Percentiles rank a stretch among this genome's conserved stretches.
Evolutionary conservation across 1,140 invertebrate genomes (phyloP).

Genomic region (Cotesia glomerata): DNA sequence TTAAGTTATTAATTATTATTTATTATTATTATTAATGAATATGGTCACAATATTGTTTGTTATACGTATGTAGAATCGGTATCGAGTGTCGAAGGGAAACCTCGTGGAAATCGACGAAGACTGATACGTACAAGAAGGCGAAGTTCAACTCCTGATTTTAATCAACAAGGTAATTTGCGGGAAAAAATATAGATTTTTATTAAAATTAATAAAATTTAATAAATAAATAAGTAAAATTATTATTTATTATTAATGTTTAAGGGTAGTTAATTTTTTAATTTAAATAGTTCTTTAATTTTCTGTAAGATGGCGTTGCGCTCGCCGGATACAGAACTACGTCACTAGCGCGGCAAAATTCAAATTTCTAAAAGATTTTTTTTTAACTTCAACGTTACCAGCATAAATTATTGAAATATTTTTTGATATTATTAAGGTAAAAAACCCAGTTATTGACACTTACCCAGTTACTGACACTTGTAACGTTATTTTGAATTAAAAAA

Average conservation of each 20-base stretch:
- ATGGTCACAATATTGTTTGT: conserved; percentile 62
- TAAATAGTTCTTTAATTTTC: not conserved
- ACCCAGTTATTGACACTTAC: too few species aligned
- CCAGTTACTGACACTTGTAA: too few species aligned
- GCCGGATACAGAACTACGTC: too few species aligned
- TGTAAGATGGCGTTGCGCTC: not conserved
- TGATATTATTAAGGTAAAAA: too few species aligned
- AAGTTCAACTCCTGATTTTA: conserved; percentile 57
- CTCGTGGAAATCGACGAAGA: conserved; percentile 60
- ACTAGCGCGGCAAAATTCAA: too few species aligned
- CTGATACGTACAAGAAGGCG: conserved; percentile 56
- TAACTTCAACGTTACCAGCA: too few species aligned
- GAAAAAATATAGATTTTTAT: not conserved
- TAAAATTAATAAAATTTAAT: too few species aligned
- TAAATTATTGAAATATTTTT: too few species aligned
- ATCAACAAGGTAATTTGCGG: conserved; percentile 43
- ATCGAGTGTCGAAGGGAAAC: conserved; percentile 67
- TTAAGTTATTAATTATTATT: not conserved
- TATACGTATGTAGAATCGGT: conserved; percentile 65
- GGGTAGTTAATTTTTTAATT: not conserved
- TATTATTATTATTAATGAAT: conserved; percentile 30
- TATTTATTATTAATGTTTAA: not conserved
- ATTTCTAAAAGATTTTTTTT: too few species aligned
- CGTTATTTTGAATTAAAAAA: too few species aligned
- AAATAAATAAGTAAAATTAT: too few species aligned